A percentile compares a stretch with the other conserved stretches of the same genome.
These are phyloP conservation scores for Lasioglossum leucozonium DNA, from an alignment of 2,888 invertebrate species.

Conservation along the genomic window DNA sequence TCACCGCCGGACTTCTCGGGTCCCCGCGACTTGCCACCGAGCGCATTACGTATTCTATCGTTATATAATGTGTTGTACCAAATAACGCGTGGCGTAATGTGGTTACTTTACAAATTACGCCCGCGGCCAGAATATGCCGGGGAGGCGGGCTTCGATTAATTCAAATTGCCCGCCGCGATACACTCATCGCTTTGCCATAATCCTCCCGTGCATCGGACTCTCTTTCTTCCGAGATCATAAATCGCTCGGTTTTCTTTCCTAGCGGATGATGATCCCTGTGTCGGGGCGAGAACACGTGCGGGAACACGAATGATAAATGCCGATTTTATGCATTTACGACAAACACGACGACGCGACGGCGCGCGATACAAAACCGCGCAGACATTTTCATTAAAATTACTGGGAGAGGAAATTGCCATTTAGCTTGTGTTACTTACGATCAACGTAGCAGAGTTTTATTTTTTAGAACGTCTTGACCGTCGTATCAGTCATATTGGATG, in stretches of 20 bases:
- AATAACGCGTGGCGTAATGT: slow-evolving; percentile 25
- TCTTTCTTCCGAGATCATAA: slow-evolving; percentile 15
- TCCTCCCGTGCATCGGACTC: neutral
- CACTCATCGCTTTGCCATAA: neutral
- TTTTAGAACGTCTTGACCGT: too few relatives aligned
- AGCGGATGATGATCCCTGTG: neutral
- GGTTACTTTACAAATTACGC: slow-evolving; percentile 51
- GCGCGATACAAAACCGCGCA: neutral
- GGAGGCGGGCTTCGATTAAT: slow-evolving; percentile 50
- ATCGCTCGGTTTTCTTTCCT: slow-evolving; percentile 8
- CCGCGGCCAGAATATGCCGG: neutral
- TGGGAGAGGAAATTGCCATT: too few relatives aligned
- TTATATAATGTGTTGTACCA: slow-evolving; percentile 35
- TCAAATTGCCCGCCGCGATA: slow-evolving; percentile 39
- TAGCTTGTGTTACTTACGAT: too few relatives aligned
- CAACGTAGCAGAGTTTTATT: too few relatives aligned
- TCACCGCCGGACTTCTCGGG: slow-evolving; percentile 36
- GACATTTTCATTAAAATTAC: too few relatives aligned
- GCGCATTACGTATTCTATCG: slow-evolving; percentile 44
- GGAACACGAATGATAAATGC: neutral
- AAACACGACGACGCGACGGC: neutral
- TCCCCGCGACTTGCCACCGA: slow-evolving; percentile 8
- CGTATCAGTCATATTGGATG: too few relatives aligned
- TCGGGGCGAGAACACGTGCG: neutral
- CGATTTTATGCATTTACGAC: neutral